These are phyloP conservation scores for Hippocampus kuda DNA, from an alignment of 2,797 vertebrate genomes.

Conservation along the genomic window DNA sequence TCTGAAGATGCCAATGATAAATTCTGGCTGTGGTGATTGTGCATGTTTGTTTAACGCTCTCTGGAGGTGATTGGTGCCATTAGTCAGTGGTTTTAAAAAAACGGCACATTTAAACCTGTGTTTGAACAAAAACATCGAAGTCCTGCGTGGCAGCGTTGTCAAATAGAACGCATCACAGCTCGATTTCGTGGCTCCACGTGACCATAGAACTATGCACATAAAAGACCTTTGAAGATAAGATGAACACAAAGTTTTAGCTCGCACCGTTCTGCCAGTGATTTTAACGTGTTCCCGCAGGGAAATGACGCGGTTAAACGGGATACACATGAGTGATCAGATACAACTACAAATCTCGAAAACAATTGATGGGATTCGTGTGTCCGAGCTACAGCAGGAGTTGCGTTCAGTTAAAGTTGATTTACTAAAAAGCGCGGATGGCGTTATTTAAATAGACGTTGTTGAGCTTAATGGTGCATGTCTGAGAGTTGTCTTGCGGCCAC, in stretches of 20 bases:
- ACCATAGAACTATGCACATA: background rate
- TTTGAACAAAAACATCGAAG: too few species aligned
- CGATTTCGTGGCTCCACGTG: background rate
- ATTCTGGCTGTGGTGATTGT: background rate
- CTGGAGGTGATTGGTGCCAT: background rate
- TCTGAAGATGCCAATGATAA: background rate
- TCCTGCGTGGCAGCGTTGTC: too few species aligned
- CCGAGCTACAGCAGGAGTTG: background rate
- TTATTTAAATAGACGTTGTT: background rate
- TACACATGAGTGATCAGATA: background rate
- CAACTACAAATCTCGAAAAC: background rate
- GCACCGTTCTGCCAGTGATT: background rate
- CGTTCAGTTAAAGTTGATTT: background rate
- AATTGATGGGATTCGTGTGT: background rate
- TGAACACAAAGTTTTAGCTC: background rate
- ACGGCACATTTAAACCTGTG: background rate
- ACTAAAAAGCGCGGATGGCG: background rate
- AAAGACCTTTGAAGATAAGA: background rate
- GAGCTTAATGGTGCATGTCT: background rate
- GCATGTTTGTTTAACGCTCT: background rate
- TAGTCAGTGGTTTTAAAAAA: background rate
- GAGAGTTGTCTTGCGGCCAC: background rate
- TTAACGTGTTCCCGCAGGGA: background rate
- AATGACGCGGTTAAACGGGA: background rate
- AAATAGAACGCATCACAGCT: too few species aligned